Percentiles rank a stretch among this genome's conserved stretches.
Evolutionary conservation across 2,888 invertebrate species (phyloP).

Genomic region (Idaea biselata): DNA sequence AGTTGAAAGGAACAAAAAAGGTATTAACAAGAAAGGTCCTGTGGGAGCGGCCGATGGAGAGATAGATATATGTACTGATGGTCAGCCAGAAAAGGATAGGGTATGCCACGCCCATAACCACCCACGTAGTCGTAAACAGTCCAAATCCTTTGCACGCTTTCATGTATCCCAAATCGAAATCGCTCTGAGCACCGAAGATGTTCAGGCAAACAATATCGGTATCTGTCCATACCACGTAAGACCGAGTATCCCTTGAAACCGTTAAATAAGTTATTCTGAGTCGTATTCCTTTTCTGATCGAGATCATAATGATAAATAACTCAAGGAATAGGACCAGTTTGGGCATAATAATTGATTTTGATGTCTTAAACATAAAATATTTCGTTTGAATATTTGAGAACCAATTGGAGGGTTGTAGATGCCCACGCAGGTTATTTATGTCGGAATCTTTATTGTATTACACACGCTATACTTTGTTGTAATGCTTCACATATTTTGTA

Average conservation of each 20-base stretch:
- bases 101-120: slow-evolving; percentile 76
- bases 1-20: slow-evolving; percentile 74
- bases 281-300: slow-evolving; percentile 74
- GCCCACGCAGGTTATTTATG: slow-evolving; percentile 26
- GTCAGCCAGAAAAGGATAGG: slow-evolving; percentile 47
- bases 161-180: slow-evolving; percentile 79
- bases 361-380: slow-evolving; percentile 76
- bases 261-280: slow-evolving; percentile 73
- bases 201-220: slow-evolving; percentile 44
- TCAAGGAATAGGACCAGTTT: slow-evolving; percentile 71
- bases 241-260: slow-evolving; percentile 47
- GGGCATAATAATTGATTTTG: slow-evolving; percentile 77
- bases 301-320: slow-evolving; percentile 79
- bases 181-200: slow-evolving; percentile 58
- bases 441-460: background rate
- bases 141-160: slow-evolving; percentile 80
- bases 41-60: slow-evolving; percentile 74
- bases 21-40: slow-evolving; percentile 77
- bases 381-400: slow-evolving; percentile 50
- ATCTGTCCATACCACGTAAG: slow-evolving; percentile 43
- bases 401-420: slow-evolving; percentile 33
- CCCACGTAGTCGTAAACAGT: slow-evolving; percentile 80
- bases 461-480: background rate
- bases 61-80: slow-evolving; percentile 41
- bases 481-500: background rate